A percentile compares a stretch with the other conserved stretches of the same genome.
phyloP scores from a whole-genome alignment of 2,888 invertebrate genomes.

The Oxytorus armatus region DNA sequence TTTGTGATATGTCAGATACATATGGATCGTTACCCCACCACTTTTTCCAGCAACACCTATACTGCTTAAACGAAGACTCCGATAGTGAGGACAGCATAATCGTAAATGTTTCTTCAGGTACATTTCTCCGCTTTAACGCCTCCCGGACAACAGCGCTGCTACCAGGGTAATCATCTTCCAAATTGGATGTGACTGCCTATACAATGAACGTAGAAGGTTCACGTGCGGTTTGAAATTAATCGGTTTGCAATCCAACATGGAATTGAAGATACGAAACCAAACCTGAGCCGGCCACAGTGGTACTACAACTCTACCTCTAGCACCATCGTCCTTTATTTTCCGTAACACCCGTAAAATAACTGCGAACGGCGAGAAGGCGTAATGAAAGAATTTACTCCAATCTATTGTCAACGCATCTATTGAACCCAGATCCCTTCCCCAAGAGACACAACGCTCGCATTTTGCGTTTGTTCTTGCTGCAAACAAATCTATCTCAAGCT shows the following conservation, averaged over 20 bases:
- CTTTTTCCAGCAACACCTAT: slow-evolving; percentile 19
- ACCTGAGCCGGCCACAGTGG: slow-evolving; percentile 65
- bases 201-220: slow-evolving; percentile 56
- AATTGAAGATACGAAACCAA: slow-evolving; percentile 57
- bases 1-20: background rate
- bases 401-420: slow-evolving; percentile 66
- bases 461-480: slow-evolving; percentile 66
- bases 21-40: slow-evolving; percentile 18
- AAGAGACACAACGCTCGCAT: slow-evolving; percentile 66
- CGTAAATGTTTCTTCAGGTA: slow-evolving; percentile 1
- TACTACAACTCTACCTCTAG: slow-evolving; percentile 62
- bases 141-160: slow-evolving; percentile 27
- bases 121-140: slow-evolving; percentile 5
- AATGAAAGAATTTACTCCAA: slow-evolving; percentile 61
- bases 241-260: slow-evolving; percentile 49
- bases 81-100: slow-evolving; percentile 28
- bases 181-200: slow-evolving; percentile 38
- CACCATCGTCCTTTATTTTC: slow-evolving; percentile 59
- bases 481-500: slow-evolving; percentile 67
- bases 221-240: slow-evolving; percentile 52
- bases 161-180: slow-evolving; percentile 22
- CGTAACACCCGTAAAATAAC: slow-evolving; percentile 59
- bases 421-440: slow-evolving; percentile 62
- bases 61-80: slow-evolving; percentile 22
- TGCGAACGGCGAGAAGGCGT: slow-evolving; percentile 68